These are phyloP conservation scores for Ischnus inquisitorius DNA, from an alignment of 2,888 invertebrate genomes.

Conservation along the genomic window DNA sequence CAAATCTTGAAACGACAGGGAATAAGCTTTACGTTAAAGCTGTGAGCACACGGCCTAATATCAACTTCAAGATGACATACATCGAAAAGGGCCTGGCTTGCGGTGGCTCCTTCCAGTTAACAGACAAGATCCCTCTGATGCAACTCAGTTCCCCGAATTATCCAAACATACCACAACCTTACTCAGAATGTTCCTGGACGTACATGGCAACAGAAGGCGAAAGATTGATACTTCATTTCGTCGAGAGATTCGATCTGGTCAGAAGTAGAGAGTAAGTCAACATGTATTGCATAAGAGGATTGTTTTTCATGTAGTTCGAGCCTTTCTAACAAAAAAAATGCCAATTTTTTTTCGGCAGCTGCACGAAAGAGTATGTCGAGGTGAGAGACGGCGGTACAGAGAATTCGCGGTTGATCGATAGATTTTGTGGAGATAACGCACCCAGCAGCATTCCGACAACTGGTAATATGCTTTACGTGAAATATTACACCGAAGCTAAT, in stretches of 20 bases:
- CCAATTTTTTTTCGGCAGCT: constrained; percentile 79
- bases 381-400: constrained; percentile 93
- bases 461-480: constrained; percentile 90
- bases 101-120: constrained; percentile 89
- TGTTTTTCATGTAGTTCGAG: neutral
- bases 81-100: constrained; percentile 90
- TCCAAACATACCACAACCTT: constrained; percentile 92
- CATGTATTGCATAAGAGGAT: neutral
- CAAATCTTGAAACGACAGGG: constrained; percentile 87
- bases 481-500: constrained; percentile 90
- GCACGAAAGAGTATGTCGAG: constrained; percentile 90
- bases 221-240: constrained; percentile 91
- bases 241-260: constrained; percentile 90
- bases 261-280: constrained; percentile 82
- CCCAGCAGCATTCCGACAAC: constrained; percentile 89
- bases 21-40: constrained; percentile 88
- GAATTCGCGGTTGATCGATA: constrained; percentile 89
- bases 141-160: constrained; percentile 92
- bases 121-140: constrained; percentile 85
- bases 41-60: constrained; percentile 58
- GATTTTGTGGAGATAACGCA: constrained; percentile 87
- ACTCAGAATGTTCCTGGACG: constrained; percentile 94
- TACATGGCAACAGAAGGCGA: constrained; percentile 91
- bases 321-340: neutral
- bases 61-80: constrained; percentile 77